phyloP scores from a whole-genome alignment of 2,888 invertebrate species.

The Pammene fasciana region DNA sequence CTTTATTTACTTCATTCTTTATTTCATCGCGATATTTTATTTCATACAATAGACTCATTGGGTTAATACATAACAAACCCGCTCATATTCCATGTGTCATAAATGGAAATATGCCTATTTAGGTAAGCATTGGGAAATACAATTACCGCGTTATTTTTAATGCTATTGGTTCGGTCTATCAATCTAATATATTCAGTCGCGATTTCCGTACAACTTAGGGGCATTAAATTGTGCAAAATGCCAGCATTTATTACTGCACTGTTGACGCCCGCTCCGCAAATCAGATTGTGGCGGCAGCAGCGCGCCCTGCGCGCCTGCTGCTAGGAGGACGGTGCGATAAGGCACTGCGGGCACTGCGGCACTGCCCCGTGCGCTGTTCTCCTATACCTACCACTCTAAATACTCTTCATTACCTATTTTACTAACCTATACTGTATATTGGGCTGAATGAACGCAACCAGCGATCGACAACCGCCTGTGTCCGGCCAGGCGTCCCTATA shows the following conservation, averaged over 20 bases:
- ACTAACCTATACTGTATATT: no score
- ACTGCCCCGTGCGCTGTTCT: constrained; percentile 45
- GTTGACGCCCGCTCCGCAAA: constrained; percentile 50
- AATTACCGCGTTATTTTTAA: neutral
- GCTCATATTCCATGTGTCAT: no score
- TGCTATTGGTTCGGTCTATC: constrained; percentile 11
- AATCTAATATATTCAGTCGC: constrained; percentile 19
- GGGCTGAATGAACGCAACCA: no score
- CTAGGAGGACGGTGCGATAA: constrained; percentile 51
- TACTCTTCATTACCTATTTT: constrained; percentile 47
- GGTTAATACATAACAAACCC: no score
- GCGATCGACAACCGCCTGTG: no score
- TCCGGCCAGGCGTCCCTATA: no score
- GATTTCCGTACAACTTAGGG: constrained; percentile 23
- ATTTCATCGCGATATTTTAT: no score
- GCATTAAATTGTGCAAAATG: constrained; percentile 41
- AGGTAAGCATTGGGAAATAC: no score
- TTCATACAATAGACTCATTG: no score
- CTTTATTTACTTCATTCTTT: no score
- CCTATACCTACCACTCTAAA: constrained; percentile 43
- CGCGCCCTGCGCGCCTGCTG: constrained; percentile 50
- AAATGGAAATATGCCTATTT: no score
- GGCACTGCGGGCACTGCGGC: constrained; percentile 47
- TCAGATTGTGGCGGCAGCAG: constrained; percentile 59
- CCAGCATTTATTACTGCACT: constrained; percentile 48